Percentiles rank a stretch among this genome's conserved stretches.
Conservation (phyloP, 2,888 invertebrate genomes). For the Alsophila aescularia region DNA sequence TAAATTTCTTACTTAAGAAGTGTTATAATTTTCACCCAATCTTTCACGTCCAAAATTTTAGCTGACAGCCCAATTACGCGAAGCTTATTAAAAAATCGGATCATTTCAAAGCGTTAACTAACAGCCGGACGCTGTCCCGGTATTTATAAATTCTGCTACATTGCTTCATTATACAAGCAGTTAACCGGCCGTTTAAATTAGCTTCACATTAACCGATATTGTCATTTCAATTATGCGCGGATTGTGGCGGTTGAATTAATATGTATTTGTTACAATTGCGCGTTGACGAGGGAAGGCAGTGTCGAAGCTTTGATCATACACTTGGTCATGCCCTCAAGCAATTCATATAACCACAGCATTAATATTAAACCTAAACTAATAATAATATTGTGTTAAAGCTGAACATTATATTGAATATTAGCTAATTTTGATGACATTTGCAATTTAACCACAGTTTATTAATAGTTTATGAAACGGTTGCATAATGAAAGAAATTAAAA, state of each 20-base stretch:
- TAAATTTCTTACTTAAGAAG: neutral
- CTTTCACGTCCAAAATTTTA: neutral
- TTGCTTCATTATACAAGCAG: conserved; percentile 53
- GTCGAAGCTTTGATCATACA: neutral
- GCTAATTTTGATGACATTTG: too few species aligned
- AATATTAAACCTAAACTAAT: too few species aligned
- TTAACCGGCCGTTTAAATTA: conserved; percentile 52
- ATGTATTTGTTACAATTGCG: conserved; percentile 28
- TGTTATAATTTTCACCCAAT: neutral
- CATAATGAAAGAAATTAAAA: too few species aligned
- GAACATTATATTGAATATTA: too few species aligned
- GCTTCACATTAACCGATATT: conserved; percentile 47
- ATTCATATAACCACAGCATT: too few species aligned
- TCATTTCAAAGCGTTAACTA: conserved; percentile 11
- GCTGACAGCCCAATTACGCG: conserved; percentile 9
- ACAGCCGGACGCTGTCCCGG: conserved; percentile 11
- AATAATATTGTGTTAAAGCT: too few species aligned
- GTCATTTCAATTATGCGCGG: conserved; percentile 48
- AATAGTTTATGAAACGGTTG: too few species aligned
- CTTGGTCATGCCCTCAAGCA: too few species aligned
- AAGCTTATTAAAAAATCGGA: conserved; percentile 10
- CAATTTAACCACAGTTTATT: too few species aligned
- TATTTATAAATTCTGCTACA: conserved; percentile 52
- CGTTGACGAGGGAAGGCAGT: neutral
- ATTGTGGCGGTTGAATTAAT: conserved; percentile 36